phyloP scores from a whole-genome alignment of 2,113 vertebrate genomes.

The Nycticebus coucang region DNA sequence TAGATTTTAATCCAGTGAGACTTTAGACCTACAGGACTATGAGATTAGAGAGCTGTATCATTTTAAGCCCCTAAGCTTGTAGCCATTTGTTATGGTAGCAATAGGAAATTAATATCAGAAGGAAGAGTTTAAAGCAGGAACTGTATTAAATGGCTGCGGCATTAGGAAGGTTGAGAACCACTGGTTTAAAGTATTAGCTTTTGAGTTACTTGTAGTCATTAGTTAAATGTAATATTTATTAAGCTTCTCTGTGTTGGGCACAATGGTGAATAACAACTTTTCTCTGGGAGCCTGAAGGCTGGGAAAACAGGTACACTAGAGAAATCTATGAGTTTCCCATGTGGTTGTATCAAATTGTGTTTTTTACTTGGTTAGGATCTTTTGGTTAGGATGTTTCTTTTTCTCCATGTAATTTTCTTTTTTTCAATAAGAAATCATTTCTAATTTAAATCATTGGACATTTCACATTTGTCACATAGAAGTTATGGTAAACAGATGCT shows the following conservation, averaged over 20 bases:
- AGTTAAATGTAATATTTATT: neutral
- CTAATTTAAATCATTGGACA: neutral
- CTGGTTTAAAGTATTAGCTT: neutral
- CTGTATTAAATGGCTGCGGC: no score
- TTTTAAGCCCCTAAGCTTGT: neutral
- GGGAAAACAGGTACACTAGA: neutral
- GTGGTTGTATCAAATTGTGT: neutral
- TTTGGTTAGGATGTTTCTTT: neutral
- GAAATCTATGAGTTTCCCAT: neutral
- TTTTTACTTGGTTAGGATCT: neutral
- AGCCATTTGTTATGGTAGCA: neutral
- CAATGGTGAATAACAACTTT: neutral
- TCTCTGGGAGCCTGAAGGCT: neutral
- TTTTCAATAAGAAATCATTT: neutral
- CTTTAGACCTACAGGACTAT: neutral
- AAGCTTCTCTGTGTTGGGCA: neutral
- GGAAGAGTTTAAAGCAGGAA: neutral
- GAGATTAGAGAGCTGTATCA: neutral
- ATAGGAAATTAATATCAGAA: neutral
- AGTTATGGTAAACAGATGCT: neutral
- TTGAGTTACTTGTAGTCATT: neutral
- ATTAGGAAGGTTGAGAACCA: no score
- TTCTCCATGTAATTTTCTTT: neutral
- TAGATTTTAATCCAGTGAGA: neutral
- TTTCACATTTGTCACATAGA: neutral